These are phyloP conservation scores for Rhagoletis zephyria DNA, from an alignment of 1,140 invertebrate genomes.

Conservation along the genomic window DNA sequence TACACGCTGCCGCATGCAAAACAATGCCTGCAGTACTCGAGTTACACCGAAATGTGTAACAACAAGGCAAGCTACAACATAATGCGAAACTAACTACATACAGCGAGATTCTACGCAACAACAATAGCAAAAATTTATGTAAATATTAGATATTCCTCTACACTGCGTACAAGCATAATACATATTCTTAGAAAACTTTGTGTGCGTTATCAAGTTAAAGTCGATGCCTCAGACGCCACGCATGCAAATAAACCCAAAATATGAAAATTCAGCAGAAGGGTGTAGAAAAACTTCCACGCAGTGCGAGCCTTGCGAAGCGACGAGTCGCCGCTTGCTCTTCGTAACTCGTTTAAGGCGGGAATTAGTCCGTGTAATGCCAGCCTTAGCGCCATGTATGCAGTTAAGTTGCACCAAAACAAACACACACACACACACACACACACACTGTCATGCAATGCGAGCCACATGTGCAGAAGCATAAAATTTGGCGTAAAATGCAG, in stretches of 20 bases:
- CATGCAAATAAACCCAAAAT: background rate
- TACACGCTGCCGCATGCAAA: background rate
- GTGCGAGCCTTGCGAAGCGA: background rate
- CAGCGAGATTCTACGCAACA: background rate
- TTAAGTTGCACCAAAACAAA: constrained; percentile 16
- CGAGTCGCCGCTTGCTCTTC: background rate
- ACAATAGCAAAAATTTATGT: background rate
- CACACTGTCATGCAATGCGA: background rate
- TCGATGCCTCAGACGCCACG: background rate
- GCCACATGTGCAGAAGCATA: background rate
- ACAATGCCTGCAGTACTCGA: background rate
- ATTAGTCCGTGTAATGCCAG: constrained; percentile 46
- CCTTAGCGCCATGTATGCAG: constrained; percentile 24
- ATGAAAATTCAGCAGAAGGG: constrained; percentile 13
- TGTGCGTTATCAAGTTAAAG: background rate
- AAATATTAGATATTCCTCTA: background rate
- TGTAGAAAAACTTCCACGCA: background rate
- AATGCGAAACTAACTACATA: background rate
- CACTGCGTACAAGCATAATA: background rate
- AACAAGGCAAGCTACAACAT: background rate
- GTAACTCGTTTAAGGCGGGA: constrained; percentile 40
- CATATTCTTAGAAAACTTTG: constrained; percentile 2
- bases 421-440: background rate
- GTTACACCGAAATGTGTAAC: background rate
- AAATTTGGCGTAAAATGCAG: constrained; percentile 27